Evolutionary conservation across 2,113 vertebrate genomes (phyloP).

Genomic region (Dissostichus mawsoni): DNA sequence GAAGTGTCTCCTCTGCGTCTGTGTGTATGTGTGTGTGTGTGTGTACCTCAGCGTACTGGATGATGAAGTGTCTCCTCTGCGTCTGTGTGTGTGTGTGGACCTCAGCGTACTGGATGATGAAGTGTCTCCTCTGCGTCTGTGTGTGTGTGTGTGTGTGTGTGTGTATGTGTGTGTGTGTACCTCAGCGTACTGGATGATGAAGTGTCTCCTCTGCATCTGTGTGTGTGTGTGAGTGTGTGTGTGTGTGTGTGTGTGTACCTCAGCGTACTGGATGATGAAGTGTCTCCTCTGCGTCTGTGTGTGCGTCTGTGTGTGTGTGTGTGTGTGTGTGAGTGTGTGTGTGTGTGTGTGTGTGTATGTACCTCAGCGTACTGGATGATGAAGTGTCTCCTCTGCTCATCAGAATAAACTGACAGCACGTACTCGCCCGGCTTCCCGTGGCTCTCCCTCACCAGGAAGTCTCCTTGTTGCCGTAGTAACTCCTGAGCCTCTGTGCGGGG

Average conservation of each 20-base stretch:
- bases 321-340: too few relatives aligned
- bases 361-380: conserved; percentile 98
- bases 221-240: too few relatives aligned
- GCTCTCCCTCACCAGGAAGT: conserved; percentile 97
- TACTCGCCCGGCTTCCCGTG: conserved; percentile 99
- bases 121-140: too few relatives aligned
- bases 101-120: too few relatives aligned
- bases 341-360: conserved; percentile 49
- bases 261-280: conserved; percentile 98
- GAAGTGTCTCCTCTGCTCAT: conserved; percentile 95
- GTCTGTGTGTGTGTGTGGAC: too few relatives aligned
- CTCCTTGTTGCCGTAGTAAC: conserved; percentile 94
- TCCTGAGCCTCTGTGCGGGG: conserved; percentile 97
- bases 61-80: too few relatives aligned
- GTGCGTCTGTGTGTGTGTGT: too few relatives aligned
- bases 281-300: conserved; percentile 87
- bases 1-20: conserved; percentile 92
- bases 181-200: too few relatives aligned
- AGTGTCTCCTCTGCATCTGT: too few relatives aligned
- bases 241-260: conserved; percentile 82
- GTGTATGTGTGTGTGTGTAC: too few relatives aligned
- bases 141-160: too few relatives aligned
- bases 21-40: neutral
- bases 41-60: too few relatives aligned
- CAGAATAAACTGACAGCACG: conserved; percentile 97